Evolutionary conservation across 1,140 invertebrate genomes (phyloP), one percentile per base, ranked within the genome.

Genomic region (Popillia japonica): DNA sequence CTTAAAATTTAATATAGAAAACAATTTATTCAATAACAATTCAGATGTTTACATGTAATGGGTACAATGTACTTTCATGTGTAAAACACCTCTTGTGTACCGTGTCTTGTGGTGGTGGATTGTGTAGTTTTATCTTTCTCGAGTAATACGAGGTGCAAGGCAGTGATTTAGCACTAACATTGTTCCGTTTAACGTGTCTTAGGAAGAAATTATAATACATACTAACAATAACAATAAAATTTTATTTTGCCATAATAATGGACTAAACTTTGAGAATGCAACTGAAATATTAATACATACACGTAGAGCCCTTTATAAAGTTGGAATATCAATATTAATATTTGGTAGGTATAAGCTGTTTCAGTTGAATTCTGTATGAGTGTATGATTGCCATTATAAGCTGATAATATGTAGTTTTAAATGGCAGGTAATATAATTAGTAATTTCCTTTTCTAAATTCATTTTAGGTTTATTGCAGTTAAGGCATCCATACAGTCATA

Each of bases 111-210:
- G n/a, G n/a, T 22, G 22, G n/a, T 72, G 80, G 82, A 81, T 81
- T 78, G 78, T 81, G 68, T 77, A 83, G 6, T 55, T 17, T 55
- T 55, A 17, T 34, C 27, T 34, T 34, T 55, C 48, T 55, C 48
- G 48, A 55, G 14, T 14, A 81, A 85, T 85, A 83, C 84, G 83
- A 84, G 83, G 83, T 85, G 83, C 77, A 78, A 80, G 84, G 84
- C 84, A 84, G 83, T 85, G 84, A 79, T 74, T 76, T 82, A 82
- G 80, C 80, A 78, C 48, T 55, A 79, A 83, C 77, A 81, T 79
- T 80, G 78, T 79, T 34, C 55, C 41, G 44, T 75, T 20, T 75
- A 64, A 41, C 22, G 73, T 23, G 20, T n/a, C 22, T 75, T 41
- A 41, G 41, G 77, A 78, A 41, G 44, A 64, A 77, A 79, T 40